Evolutionary conservation across 1,140 invertebrate species (phyloP).

Genomic region (Cyclina sinensis): DNA sequence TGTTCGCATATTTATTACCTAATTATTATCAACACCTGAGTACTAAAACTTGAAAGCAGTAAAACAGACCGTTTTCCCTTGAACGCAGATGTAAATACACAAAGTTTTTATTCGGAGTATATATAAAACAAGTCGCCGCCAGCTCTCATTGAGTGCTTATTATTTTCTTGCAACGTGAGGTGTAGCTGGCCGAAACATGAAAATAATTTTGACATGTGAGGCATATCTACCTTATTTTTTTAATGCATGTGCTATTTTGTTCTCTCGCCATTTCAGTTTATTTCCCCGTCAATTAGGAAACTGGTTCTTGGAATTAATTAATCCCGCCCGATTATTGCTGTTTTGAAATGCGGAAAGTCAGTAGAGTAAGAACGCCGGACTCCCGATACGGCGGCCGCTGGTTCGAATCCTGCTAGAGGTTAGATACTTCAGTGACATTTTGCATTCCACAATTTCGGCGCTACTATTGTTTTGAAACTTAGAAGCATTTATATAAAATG

Average conservation of each 20-base stretch:
- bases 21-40: slow-evolving; percentile 52
- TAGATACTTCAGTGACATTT: too few relatives aligned
- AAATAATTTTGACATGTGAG: background rate
- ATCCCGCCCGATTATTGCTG: too few relatives aligned
- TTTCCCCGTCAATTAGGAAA: too few relatives aligned
- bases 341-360: too few relatives aligned
- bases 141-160: background rate
- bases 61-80: slow-evolving; percentile 8
- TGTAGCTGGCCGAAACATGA: slow-evolving; percentile 21
- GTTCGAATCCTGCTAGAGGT: too few relatives aligned
- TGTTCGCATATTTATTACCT: slow-evolving; percentile 43
- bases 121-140: background rate
- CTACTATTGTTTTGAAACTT: too few relatives aligned
- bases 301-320: too few relatives aligned
- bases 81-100: slow-evolving; percentile 27
- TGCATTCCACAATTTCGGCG: too few relatives aligned
- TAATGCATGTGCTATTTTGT: background rate
- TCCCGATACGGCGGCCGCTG: too few relatives aligned
- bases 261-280: too few relatives aligned
- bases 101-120: background rate
- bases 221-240: background rate
- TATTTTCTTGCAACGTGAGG: slow-evolving; percentile 1
- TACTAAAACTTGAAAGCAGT: background rate
- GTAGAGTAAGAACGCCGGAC: too few relatives aligned
- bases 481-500: too few relatives aligned